phyloP scores from a whole-genome alignment of 2,797 vertebrate genomes.

The Lemur catta region DNA sequence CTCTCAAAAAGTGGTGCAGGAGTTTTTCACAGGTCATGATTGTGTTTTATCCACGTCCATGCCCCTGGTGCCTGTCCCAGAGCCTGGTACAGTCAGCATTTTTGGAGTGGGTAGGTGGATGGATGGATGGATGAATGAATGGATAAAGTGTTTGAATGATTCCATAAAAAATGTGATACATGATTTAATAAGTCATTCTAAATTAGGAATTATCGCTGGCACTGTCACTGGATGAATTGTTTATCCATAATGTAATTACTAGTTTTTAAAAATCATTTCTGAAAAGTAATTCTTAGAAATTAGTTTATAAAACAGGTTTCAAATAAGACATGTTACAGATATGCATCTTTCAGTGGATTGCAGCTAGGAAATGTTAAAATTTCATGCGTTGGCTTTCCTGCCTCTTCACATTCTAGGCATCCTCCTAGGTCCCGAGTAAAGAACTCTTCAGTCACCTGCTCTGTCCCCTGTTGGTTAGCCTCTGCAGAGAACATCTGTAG shows the following conservation, averaged over 20 bases:
- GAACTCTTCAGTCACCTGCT: neutral
- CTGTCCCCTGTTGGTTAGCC: neutral
- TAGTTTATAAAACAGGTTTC: neutral
- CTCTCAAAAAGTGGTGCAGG: neutral
- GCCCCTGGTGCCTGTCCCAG: neutral
- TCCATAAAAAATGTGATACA: neutral
- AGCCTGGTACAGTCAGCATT: neutral
- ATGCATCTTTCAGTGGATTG: neutral
- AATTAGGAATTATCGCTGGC: neutral
- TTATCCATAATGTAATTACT: neutral
- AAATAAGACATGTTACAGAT: neutral
- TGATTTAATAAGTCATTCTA: neutral
- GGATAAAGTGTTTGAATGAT: neutral
- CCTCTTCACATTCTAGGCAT: neutral
- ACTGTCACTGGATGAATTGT: neutral
- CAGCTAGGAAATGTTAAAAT: neutral
- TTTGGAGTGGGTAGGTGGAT: neutral
- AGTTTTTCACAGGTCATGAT: neutral
- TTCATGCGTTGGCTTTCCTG: neutral
- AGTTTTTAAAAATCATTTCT: neutral
- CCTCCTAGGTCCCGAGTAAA: neutral
- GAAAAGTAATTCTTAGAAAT: slow-evolving; percentile 20
- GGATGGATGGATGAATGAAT: neutral
- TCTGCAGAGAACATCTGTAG: neutral
- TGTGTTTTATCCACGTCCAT: neutral